Evolutionary conservation across 2,888 invertebrate species (phyloP), one percentile per base, ranked within the genome.

Genomic region (Eledona agricola): DNA sequence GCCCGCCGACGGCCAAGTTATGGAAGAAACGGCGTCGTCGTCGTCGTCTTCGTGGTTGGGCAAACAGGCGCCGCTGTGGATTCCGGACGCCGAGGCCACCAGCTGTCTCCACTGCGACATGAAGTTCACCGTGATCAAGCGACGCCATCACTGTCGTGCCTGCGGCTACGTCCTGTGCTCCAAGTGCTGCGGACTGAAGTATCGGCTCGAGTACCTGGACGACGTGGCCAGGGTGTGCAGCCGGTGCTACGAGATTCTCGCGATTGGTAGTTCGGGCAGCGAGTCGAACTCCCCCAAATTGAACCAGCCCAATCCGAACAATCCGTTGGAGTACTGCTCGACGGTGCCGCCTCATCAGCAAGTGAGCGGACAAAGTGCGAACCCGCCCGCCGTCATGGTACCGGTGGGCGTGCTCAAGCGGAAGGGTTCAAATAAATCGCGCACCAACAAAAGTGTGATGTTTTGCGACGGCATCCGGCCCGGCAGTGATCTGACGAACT

Each of bases 381-480:
- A 58, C 2, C 53, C 79, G 1, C 89, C 90, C 3, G 84, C 87
- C 15, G 90, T 91, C n/a, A 86, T 91, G 81, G 90, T 91, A 22
- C 90, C 90, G 4, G 88, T 88, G n/a, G 89, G 90, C 1, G 91
- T 91, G 16, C 79, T 92, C 1, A 90, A 90, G 71, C 76, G 86
- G 59, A 84, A 86, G 76, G 86, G 86, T 79, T 77, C 74, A 19
- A 51, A 29, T 17, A 55, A 45, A 62, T 65, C 66, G 0, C 78
- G 80, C 37, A 86, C 81, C 65, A 85, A 81, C 62, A 89, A 85
- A 78, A 88, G 84, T 63, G 93, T 93, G 31, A 91, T 92, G 84
- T 93, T 93, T 72, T 91, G 90, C 66, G 93, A 93, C 76, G 93
- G 93, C 58, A 91, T 93, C 69, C 81, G 90, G 51, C 93, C 93